phyloP scores from a whole-genome alignment of 2,113 vertebrate genomes.

The Bos javanicus region DNA sequence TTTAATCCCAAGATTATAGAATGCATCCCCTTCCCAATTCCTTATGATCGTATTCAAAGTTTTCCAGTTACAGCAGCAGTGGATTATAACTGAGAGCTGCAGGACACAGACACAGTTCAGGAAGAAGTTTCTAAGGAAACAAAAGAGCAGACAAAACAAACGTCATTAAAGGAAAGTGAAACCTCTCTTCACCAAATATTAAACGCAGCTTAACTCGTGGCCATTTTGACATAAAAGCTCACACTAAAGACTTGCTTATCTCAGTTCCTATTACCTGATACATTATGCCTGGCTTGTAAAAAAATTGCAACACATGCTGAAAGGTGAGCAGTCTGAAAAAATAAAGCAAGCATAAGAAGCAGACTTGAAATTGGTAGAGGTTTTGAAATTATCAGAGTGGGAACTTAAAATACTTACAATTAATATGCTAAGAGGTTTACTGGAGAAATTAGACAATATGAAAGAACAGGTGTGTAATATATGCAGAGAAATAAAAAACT shows the following conservation, averaged over 20 bases:
- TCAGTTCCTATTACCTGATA: neutral
- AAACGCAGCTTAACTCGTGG: neutral
- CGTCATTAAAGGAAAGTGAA: neutral
- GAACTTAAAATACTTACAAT: neutral
- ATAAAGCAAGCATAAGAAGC: neutral
- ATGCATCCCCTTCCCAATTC: neutral
- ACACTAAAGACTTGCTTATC: neutral
- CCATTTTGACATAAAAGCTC: neutral
- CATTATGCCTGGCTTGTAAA: neutral
- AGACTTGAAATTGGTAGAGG: neutral
- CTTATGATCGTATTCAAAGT: neutral
- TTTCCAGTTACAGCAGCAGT: neutral
- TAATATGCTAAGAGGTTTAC: neutral
- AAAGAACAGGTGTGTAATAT: neutral
- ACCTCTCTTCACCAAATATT: neutral
- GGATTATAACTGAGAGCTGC: neutral
- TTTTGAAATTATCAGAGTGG: neutral
- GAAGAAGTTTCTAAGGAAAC: neutral
- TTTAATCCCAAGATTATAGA: neutral
- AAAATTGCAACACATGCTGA: neutral
- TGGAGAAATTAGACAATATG: neutral
- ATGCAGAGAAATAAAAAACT: neutral
- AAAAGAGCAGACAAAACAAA: neutral
- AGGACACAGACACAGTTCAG: neutral
- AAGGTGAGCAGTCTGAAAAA: neutral